These are phyloP conservation scores for Asteroscopus sphinx DNA, from an alignment of 2,888 invertebrate species.

Conservation along the genomic window DNA sequence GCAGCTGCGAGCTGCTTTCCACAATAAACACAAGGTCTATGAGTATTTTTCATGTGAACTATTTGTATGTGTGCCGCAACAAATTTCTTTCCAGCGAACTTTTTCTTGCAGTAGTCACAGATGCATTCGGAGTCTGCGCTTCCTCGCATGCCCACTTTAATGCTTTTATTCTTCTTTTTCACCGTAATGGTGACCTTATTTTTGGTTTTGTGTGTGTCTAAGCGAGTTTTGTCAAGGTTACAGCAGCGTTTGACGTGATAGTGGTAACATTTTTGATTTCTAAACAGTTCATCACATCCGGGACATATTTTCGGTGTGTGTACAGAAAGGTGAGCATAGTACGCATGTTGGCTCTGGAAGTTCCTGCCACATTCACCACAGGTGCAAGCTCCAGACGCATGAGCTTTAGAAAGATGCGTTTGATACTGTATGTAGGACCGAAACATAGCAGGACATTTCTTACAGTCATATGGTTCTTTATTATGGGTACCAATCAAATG, in stretches of 20 bases:
- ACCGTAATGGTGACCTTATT: conserved; percentile 69
- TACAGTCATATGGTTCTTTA: conserved; percentile 68
- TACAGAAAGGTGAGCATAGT: conserved; percentile 73
- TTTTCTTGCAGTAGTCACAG: conserved; percentile 82
- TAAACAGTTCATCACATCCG: conserved; percentile 74
- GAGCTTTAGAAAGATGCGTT: conserved; percentile 68
- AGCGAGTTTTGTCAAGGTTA: conserved; percentile 65
- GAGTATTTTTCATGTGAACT: conserved; percentile 80
- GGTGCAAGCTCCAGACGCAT: conserved; percentile 67
- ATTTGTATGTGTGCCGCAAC: conserved; percentile 82
- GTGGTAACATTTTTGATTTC: conserved; percentile 77
- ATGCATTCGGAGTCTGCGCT: conserved; percentile 73
- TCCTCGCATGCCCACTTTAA: conserved; percentile 76
- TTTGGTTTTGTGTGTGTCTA: conserved; percentile 63
- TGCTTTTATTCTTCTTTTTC: conserved; percentile 66
- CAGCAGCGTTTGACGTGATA: conserved; percentile 79
- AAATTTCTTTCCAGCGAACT: conserved; percentile 77
- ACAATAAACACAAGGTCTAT: conserved; percentile 77
- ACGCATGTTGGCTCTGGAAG: conserved; percentile 71
- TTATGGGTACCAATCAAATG: conserved; percentile 71
- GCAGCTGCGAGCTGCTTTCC: conserved; percentile 79
- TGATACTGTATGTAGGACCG: conserved; percentile 58
- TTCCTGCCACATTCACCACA: conserved; percentile 80
- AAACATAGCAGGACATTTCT: conserved; percentile 76
- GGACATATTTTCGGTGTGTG: conserved; percentile 76